Conservation (phyloP, 2,888 invertebrate species). For the Oscheius sp. region DNA sequence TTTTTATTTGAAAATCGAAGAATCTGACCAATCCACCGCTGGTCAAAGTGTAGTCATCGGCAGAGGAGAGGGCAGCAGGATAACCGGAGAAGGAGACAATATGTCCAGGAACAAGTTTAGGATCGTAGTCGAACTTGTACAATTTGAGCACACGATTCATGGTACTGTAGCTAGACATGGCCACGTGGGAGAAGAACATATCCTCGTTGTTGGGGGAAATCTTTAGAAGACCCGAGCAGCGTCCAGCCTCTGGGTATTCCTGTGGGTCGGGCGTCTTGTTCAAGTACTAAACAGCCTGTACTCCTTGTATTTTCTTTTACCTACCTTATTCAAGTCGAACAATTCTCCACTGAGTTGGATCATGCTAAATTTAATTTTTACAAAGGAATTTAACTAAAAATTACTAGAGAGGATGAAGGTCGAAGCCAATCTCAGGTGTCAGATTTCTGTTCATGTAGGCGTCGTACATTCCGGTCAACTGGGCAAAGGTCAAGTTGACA, state of each 20-base stretch:
- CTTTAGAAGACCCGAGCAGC: constrained; percentile 71
- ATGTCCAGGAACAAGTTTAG: constrained; percentile 74
- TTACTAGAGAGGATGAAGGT: constrained; percentile 63
- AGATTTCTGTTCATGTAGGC: constrained; percentile 61
- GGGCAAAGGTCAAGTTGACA: constrained; percentile 69
- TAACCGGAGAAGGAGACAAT: constrained; percentile 66
- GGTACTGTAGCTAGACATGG: constrained; percentile 70
- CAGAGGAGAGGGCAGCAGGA: constrained; percentile 71
- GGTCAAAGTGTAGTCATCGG: constrained; percentile 73
- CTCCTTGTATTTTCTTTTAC: too few relatives aligned
- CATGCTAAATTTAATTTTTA: constrained; percentile 55
- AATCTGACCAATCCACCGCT: constrained; percentile 64
- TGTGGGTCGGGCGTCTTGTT: constrained; percentile 65
- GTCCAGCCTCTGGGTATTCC: constrained; percentile 62
- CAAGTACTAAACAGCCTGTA: too few relatives aligned
- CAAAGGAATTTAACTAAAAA: constrained; percentile 10
- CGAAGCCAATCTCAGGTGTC: constrained; percentile 65
- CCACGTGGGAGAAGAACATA: constrained; percentile 68
- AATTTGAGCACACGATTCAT: constrained; percentile 71
- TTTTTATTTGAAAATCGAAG: not conserved
- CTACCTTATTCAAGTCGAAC: constrained; percentile 70
- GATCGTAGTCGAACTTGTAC: constrained; percentile 80
- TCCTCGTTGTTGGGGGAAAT: constrained; percentile 59
- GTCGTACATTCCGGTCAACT: constrained; percentile 70
- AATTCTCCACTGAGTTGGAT: constrained; percentile 71